Evolutionary conservation across 2,888 invertebrate genomes (phyloP).

Genomic region (Listrodromus nycthemerus): DNA sequence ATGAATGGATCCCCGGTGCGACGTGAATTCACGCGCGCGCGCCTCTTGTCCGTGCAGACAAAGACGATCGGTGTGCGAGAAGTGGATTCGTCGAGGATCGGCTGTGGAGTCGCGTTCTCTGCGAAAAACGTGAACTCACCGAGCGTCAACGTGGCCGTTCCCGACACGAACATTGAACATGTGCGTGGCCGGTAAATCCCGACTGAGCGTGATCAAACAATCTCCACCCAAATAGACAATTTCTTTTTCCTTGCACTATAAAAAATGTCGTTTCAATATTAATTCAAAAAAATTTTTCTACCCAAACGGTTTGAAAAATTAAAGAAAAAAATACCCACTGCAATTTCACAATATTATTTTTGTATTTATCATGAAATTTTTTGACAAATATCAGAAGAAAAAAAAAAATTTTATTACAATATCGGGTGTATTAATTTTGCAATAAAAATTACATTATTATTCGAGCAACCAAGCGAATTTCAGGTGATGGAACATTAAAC

Average conservation of each 20-base stretch:
- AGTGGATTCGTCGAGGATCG: constrained; percentile 12
- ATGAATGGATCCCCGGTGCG: constrained; percentile 71
- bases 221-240: constrained; percentile 11
- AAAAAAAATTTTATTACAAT: too few species aligned
- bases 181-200: constrained; percentile 36
- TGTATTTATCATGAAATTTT: neutral
- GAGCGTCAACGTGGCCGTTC: constrained; percentile 57
- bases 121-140: constrained; percentile 31
- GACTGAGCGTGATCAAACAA: neutral
- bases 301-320: too few species aligned
- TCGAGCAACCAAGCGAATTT: too few species aligned
- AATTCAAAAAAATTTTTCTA: too few species aligned
- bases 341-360: too few species aligned
- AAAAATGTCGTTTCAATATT: too few species aligned
- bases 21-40: constrained; percentile 13
- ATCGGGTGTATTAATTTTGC: too few species aligned
- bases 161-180: constrained; percentile 50
- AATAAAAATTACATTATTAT: too few species aligned
- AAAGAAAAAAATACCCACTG: too few species aligned
- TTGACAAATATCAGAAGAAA: neutral
- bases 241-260: neutral
- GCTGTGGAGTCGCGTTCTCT: constrained; percentile 7
- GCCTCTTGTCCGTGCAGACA: neutral
- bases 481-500: too few species aligned
- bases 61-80: neutral